These are phyloP conservation scores for Tetanocera ferruginea DNA, from an alignment of 2,888 invertebrate species.

Conservation along the genomic window DNA sequence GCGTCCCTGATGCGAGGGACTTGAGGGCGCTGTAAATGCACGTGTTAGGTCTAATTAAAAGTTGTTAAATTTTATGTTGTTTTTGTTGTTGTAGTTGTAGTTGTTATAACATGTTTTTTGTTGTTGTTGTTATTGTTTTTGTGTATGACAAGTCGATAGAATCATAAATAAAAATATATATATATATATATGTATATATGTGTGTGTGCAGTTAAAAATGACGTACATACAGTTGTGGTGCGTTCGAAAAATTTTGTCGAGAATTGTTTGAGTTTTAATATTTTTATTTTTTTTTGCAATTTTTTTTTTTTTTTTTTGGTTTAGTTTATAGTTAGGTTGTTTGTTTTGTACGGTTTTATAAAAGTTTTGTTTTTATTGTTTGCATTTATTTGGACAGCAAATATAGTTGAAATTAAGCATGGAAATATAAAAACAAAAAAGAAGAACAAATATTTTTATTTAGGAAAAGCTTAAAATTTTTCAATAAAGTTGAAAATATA, in stretches of 20 bases:
- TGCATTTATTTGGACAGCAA: not conserved
- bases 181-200: not conserved
- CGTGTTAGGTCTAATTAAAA: constrained; percentile 10
- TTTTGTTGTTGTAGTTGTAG: not conserved
- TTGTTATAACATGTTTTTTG: not conserved
- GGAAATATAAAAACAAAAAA: not conserved
- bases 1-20: constrained; percentile 89
- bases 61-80: constrained; percentile 5
- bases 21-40: constrained; percentile 82
- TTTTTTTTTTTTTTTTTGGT: not conserved
- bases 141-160: not conserved
- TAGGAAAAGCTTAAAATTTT: not conserved
- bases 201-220: not conserved
- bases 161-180: not conserved
- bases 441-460: not conserved
- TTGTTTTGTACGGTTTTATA: not conserved
- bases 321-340: no score
- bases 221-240: constrained; percentile 4
- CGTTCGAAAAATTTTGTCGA: not conserved
- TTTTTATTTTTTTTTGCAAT: no score
- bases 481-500: not conserved
- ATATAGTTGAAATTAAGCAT: not conserved
- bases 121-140: not conserved
- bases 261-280: not conserved
- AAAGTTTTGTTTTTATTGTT: not conserved